Percentiles rank a stretch among this genome's conserved stretches.
phyloP scores from a whole-genome alignment of 2,888 invertebrate species.

The Dasysyrphus albostriatus region DNA sequence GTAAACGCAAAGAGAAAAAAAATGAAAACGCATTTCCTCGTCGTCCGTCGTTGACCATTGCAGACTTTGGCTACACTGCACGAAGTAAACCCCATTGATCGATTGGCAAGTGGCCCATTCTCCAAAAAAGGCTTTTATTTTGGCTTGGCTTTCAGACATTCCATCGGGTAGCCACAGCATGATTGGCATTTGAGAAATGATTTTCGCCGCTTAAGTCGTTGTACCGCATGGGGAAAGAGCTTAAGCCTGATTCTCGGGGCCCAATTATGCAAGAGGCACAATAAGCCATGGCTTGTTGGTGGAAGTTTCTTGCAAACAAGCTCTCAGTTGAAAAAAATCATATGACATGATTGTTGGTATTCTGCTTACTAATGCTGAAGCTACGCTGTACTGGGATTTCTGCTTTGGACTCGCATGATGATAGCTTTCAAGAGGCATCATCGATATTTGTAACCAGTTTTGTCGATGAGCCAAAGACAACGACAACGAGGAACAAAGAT shows the following conservation, averaged over 20 bases:
- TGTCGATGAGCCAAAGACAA: not conserved
- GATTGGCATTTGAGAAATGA: constrained; percentile 57
- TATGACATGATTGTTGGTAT: constrained; percentile 51
- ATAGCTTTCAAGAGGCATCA: constrained; percentile 48
- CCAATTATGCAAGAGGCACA: constrained; percentile 69
- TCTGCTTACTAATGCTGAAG: constrained; percentile 34
- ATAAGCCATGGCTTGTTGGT: constrained; percentile 26
- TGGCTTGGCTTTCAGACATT: constrained; percentile 22
- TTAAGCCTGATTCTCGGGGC: constrained; percentile 3
- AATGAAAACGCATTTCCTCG: constrained; percentile 24
- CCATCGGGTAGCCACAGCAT: constrained; percentile 35
- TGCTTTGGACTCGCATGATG: not conserved
- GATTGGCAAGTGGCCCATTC: constrained; percentile 63
- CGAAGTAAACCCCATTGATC: constrained; percentile 63
- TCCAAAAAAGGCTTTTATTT: constrained; percentile 38
- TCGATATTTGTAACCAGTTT: constrained; percentile 51
- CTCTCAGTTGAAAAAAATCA: constrained; percentile 18
- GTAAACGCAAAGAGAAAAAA: not conserved
- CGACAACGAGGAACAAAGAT: not conserved
- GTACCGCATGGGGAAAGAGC: constrained; percentile 17
- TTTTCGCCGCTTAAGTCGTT: constrained; percentile 13
- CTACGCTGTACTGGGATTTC: not conserved
- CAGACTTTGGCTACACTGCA: constrained; percentile 17
- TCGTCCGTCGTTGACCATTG: constrained; percentile 2
- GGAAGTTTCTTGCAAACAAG: constrained; percentile 10